Conservation (phyloP, 2,113 vertebrate species). For the Pelvicachromis taeniatus region DNA sequence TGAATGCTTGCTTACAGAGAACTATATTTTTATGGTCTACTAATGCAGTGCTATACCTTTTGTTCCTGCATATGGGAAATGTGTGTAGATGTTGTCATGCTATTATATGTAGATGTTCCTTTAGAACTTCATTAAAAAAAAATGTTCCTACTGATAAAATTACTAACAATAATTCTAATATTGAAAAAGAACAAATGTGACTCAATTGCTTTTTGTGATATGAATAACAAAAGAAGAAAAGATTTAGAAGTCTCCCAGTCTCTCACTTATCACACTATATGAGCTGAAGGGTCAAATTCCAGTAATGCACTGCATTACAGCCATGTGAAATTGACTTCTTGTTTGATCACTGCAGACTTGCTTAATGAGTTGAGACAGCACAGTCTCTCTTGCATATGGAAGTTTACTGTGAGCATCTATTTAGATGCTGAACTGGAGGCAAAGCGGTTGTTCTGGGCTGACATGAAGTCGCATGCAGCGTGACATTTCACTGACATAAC, state of each 20-base stretch:
- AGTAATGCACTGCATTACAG: constrained; percentile 18
- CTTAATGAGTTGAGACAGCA: constrained; percentile 27
- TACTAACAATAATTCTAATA: not conserved
- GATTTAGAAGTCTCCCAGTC: not conserved
- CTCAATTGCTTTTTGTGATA: constrained; percentile 2
- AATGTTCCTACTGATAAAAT: constrained; percentile 13
- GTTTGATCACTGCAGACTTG: constrained; percentile 19
- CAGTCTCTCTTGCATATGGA: constrained; percentile 14
- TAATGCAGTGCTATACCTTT: not conserved
- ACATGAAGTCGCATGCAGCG: constrained; percentile 37
- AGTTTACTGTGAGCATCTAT: constrained; percentile 30
- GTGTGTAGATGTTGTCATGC: not conserved
- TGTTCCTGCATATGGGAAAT: not conserved
- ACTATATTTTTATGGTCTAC: not conserved
- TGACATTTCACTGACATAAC: constrained; percentile 61
- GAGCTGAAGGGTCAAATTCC: constrained; percentile 13
- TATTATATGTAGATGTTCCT: constrained; percentile 2
- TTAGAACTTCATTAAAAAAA: not conserved
- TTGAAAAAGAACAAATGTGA: not conserved
- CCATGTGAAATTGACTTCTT: constrained; percentile 13
- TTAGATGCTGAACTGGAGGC: constrained; percentile 38
- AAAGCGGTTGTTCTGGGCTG: constrained; percentile 34
- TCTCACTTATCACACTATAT: constrained; percentile 3
- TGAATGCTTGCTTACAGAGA: not conserved
- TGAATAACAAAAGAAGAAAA: constrained; percentile 21